These are phyloP conservation scores for Pseudorhombus dupliciocellatus DNA, from an alignment of 2,113 vertebrate genomes.

Conservation along the genomic window DNA sequence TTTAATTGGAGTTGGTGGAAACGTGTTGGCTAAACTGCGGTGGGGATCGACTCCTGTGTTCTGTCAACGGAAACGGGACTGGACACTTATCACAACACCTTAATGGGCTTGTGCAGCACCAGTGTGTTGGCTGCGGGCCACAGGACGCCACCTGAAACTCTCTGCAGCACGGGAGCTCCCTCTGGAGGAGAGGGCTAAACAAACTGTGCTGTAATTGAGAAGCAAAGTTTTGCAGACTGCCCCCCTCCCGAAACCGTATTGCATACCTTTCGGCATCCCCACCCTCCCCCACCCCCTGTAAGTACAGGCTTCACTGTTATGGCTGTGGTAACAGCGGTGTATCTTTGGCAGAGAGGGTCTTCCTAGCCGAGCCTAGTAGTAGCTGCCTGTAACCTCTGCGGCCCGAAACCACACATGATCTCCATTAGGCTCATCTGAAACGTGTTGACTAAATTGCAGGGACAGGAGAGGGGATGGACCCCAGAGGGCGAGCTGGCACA, in stretches of 20 bases:
- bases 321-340: constrained; percentile 73
- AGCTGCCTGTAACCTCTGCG: constrained; percentile 67
- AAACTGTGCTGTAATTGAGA: constrained; percentile 48
- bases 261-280: constrained; percentile 66
- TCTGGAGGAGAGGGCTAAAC: constrained; percentile 72
- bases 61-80: constrained; percentile 74
- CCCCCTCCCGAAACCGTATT: constrained; percentile 46
- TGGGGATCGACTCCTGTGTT: constrained; percentile 68
- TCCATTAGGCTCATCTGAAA: constrained; percentile 80
- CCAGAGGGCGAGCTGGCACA: constrained; percentile 71
- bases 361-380: constrained; percentile 60
- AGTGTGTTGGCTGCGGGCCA: constrained; percentile 61
- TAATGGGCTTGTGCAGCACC: constrained; percentile 75
- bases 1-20: constrained; percentile 75
- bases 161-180: constrained; percentile 70
- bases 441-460: constrained; percentile 77
- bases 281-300: constrained; percentile 65
- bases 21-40: constrained; percentile 73
- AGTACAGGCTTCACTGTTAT: constrained; percentile 68
- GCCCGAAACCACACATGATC: constrained; percentile 78
- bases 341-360: constrained; percentile 70
- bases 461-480: constrained; percentile 72
- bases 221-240: constrained; percentile 53
- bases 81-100: constrained; percentile 81
- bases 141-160: constrained; percentile 37